These are phyloP conservation scores for Radopholus similis DNA, from an alignment of 1,140 invertebrate genomes.

Conservation along the genomic window DNA sequence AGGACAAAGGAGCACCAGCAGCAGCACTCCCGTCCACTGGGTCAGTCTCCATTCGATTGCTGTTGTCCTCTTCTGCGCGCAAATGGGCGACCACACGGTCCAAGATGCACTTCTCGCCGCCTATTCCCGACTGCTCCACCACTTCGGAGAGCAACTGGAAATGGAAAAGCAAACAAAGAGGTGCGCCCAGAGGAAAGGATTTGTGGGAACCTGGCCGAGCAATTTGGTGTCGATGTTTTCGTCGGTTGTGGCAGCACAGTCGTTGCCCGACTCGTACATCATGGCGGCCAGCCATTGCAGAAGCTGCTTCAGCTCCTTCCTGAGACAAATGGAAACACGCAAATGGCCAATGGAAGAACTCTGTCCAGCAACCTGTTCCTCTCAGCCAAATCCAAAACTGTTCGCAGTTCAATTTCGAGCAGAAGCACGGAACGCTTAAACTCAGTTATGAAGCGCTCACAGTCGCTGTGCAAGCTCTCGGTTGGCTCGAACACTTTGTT, in stretches of 20 bases:
- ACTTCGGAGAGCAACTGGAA: background rate
- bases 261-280: background rate
- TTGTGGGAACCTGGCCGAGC: background rate
- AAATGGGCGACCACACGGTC: slow-evolving; percentile 4
- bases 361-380: background rate
- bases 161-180: background rate
- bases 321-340: background rate
- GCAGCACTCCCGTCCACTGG: background rate
- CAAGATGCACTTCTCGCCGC: background rate
- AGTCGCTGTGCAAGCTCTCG: background rate
- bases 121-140: background rate
- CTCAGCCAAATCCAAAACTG: background rate
- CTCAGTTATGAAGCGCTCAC: background rate
- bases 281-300: background rate
- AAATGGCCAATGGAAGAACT: background rate
- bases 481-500: background rate
- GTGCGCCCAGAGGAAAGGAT: background rate
- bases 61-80: background rate
- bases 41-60: no score
- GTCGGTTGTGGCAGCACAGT: background rate
- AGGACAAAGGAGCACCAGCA: background rate
- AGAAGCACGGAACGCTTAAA: background rate
- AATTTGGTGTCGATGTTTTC: slow-evolving; percentile 9
- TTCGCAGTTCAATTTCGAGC: background rate
- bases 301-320: slow-evolving; percentile 3